phyloP scores from a whole-genome alignment of 2,113 vertebrate genomes.

The Kryptolebias marmoratus region DNA sequence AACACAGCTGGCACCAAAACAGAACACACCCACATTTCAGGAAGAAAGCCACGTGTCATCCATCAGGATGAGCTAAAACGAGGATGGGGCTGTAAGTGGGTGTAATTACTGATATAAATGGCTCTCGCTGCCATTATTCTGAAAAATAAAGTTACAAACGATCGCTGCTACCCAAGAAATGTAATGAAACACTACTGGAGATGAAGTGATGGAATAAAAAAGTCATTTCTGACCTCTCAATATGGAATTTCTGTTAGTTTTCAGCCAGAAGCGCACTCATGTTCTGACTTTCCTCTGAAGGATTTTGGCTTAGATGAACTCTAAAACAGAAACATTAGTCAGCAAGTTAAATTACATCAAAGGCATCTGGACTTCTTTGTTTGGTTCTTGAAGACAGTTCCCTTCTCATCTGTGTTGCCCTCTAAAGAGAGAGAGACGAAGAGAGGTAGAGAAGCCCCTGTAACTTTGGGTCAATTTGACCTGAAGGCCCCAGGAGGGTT shows the following conservation, averaged over 20 bases:
- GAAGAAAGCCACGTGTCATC: constrained; percentile 48
- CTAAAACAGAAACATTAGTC: not conserved
- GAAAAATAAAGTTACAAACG: constrained; percentile 62
- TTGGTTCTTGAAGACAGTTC: too few relatives aligned
- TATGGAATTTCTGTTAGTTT: not conserved
- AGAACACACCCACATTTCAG: constrained; percentile 37
- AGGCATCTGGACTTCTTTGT: too few relatives aligned
- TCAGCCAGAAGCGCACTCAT: too few relatives aligned
- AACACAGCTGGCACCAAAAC: constrained; percentile 9
- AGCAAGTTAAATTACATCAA: too few relatives aligned
- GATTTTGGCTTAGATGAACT: not conserved
- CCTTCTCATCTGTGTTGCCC: too few relatives aligned
- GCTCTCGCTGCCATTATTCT: constrained; percentile 41
- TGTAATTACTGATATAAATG: constrained; percentile 68
- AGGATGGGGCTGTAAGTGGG: constrained; percentile 61
- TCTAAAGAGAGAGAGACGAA: too few relatives aligned
- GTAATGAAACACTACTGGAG: constrained; percentile 56
- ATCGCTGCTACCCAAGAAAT: constrained; percentile 50
- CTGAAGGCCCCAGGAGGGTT: too few relatives aligned
- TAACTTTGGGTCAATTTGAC: too few relatives aligned
- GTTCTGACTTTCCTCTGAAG: not conserved
- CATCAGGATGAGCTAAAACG: constrained; percentile 59
- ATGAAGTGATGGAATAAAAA: constrained; percentile 46
- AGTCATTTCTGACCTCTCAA: constrained; percentile 28
- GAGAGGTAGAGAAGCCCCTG: too few relatives aligned